Evolutionary conservation across 2,797 vertebrate genomes (phyloP), one percentile per base, ranked within the genome.

Genomic region (Eleutherodactylus coqui): DNA sequence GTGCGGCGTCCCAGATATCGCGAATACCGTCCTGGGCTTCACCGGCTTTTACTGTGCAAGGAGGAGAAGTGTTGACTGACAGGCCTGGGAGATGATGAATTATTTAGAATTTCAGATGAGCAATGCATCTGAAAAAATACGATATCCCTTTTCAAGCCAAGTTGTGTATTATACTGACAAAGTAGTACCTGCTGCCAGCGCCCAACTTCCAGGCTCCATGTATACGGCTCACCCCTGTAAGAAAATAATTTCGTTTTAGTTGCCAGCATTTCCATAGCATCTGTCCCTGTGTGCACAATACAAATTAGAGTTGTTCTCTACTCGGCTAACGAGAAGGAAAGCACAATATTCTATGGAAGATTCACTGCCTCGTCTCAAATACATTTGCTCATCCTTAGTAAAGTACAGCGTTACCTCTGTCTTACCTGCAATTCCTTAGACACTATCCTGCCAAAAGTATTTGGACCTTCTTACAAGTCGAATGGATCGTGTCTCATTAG

Each of bases 91-190:
- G 47, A 86, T 34, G 85, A 86, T 86, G 24, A 82, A 86, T 86
- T 67, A 86, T 86, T 86, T 76, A 86, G 72, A 82, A 51, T 76
- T 81, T 81, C 41, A 64, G 85, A 75, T 51, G 77, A 79, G 67
- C 67, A 69, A 81, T 32, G 60, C 24, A 72, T 11, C 9, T 5
- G 34, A 75, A 51, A 76, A 84, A 67, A 64, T 8, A 36, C 75
- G 72, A 29, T 43, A 73, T 78, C 29, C 72, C 29, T 21, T 60
- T 85, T 70, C 32, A 36, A 80, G 53, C 70, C 70, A 67, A 75
- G 78, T 76, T 53, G 17, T 76, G 70, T 82, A 82, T 86, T 82
- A 67, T 82, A 43, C 79, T 82, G 72, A 43, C 58, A 67, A 21
- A 53, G 24, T 76, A 36, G 6, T 24, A 43, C 11, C 14, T 2